Conservation (phyloP, 2,888 invertebrate species). For the Nasonovia ribisnigri region DNA sequence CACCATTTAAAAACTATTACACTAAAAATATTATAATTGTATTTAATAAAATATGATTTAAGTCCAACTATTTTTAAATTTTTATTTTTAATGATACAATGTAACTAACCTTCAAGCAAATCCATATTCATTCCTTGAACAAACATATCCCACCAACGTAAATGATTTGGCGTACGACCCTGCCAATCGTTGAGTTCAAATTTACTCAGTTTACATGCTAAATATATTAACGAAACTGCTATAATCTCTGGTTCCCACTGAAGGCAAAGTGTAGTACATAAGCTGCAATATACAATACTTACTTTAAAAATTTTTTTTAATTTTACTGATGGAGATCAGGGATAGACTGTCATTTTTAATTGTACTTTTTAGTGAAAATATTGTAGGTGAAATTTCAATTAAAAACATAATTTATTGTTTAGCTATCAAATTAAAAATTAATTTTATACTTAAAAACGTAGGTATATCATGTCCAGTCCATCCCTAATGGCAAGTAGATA, state of each 20-base stretch:
- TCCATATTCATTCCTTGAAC: slow-evolving; percentile 95
- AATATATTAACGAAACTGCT: slow-evolving; percentile 96
- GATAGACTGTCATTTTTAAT: not conserved
- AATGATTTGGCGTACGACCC: slow-evolving; percentile 81
- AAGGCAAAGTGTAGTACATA: slow-evolving; percentile 94
- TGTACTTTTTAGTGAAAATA: not conserved
- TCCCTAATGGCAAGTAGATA: not conserved
- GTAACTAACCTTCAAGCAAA: slow-evolving; percentile 80
- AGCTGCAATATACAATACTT: slow-evolving; percentile 72
- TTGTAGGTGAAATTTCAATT: not conserved
- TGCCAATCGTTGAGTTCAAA: slow-evolving; percentile 96
- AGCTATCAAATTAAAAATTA: not conserved
- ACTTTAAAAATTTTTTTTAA: not conserved
- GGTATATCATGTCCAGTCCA: not conserved
- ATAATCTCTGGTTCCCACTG: slow-evolving; percentile 99
- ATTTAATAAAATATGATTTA: not conserved
- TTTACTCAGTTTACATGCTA: slow-evolving; percentile 95
- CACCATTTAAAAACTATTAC: not conserved
- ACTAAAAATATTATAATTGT: not conserved
- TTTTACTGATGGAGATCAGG: not conserved
- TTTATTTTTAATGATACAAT: slow-evolving; percentile 21
- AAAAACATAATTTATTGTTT: not conserved
- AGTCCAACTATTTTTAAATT: not conserved
- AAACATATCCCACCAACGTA: slow-evolving; percentile 98
- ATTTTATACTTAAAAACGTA: not conserved